Evolutionary conservation across 1,140 invertebrate species (phyloP).

Genomic region (Dreissena rostriformis): DNA sequence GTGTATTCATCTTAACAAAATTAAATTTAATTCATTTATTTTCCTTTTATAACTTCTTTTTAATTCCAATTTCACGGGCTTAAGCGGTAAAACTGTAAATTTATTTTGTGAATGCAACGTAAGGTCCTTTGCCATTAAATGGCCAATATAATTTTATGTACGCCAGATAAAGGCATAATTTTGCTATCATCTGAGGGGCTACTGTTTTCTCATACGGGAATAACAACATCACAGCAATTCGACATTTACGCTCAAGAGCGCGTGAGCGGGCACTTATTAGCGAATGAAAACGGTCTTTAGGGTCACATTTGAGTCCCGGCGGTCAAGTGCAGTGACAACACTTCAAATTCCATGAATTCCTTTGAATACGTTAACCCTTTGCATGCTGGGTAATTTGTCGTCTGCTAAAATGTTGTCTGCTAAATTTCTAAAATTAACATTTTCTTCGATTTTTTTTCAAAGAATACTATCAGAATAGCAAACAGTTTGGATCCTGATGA

Average conservation of each 20-base stretch:
- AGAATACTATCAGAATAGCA: no score
- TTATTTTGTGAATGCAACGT: constrained; percentile 50
- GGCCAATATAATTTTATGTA: constrained; percentile 57
- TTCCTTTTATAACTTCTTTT: constrained; percentile 57
- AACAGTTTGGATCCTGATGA: no score
- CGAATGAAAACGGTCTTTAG: constrained; percentile 3
- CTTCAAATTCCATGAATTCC: neutral
- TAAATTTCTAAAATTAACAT: no score
- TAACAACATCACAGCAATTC: constrained; percentile 3
- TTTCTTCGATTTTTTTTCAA: no score
- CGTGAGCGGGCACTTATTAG: constrained; percentile 25
- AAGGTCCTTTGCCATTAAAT: constrained; percentile 33
- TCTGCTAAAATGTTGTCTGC: no score
- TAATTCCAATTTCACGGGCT: constrained; percentile 57
- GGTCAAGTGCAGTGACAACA: neutral
- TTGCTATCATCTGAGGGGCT: constrained; percentile 28
- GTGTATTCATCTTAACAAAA: constrained; percentile 55
- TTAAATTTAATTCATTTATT: constrained; percentile 62
- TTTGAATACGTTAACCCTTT: neutral
- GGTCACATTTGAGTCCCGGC: neutral
- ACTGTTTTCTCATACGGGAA: constrained; percentile 12
- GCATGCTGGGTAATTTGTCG: no score
- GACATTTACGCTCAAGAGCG: constrained; percentile 6
- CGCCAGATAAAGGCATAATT: constrained; percentile 41
- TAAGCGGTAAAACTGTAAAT: constrained; percentile 56